Conservation (phyloP, 2,888 invertebrate genomes). For the Drosophila gaucha region DNA sequence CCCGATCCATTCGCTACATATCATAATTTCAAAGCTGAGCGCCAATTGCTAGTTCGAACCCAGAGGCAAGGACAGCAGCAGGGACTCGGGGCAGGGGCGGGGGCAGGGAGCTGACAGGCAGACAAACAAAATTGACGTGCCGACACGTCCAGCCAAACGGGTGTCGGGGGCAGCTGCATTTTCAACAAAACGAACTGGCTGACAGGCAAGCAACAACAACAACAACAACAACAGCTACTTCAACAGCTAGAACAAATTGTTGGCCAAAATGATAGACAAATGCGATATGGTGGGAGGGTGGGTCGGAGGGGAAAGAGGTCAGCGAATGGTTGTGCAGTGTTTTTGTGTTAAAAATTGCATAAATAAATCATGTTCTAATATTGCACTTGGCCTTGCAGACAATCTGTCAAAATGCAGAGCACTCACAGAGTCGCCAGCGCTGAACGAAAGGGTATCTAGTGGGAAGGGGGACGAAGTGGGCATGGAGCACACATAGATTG, state of each 20-base stretch:
- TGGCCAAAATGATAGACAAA: constrained; percentile 77
- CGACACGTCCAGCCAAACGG: constrained; percentile 61
- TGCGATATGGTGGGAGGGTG: constrained; percentile 26
- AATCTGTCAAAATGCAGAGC: constrained; percentile 73
- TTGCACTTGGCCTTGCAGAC: constrained; percentile 80
- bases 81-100: neutral
- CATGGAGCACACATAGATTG: constrained; percentile 5
- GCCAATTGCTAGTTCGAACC: constrained; percentile 16
- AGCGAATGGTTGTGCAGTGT: too few relatives aligned
- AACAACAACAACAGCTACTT: constrained; percentile 24
- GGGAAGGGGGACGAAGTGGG: neutral
- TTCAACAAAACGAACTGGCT: constrained; percentile 28
- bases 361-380: constrained; percentile 83
- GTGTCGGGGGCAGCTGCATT: constrained; percentile 22
- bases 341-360: constrained; percentile 80
- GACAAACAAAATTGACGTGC: constrained; percentile 81
- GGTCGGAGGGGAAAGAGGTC: neutral
- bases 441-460: too few relatives aligned
- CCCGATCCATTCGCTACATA: constrained; percentile 42
- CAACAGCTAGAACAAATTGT: constrained; percentile 56
- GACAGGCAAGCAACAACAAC: constrained; percentile 37
- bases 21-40: constrained; percentile 69
- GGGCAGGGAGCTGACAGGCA: constrained; percentile 15
- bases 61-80: constrained; percentile 8
- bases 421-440: neutral